Percentiles rank a stretch among this genome's conserved stretches.
Conservation (phyloP, 2,113 vertebrate species). For the Embiotoca jacksoni region DNA sequence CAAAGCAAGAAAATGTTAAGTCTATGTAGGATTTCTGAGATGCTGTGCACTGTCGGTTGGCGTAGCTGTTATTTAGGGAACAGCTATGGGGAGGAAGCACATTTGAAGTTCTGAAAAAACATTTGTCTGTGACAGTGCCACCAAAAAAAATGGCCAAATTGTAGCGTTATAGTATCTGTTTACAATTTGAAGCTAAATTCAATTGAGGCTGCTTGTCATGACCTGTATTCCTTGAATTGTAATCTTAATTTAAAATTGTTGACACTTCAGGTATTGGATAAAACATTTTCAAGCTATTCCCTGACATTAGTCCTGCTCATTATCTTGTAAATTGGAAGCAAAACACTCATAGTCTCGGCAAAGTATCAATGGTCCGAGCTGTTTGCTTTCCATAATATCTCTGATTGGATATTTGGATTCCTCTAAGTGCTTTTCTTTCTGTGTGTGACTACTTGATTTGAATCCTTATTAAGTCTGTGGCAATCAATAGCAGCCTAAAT, state of each 20-base stretch:
- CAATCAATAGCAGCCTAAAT: slow-evolving; percentile 79
- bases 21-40: too few species aligned
- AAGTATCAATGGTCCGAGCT: slow-evolving; percentile 14
- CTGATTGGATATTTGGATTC: slow-evolving; percentile 57
- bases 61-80: too few species aligned
- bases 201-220: not conserved
- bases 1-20: too few species aligned
- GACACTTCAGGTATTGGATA: not conserved
- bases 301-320: slow-evolving; percentile 24
- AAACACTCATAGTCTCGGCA: slow-evolving; percentile 9
- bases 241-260: not conserved
- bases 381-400: slow-evolving; percentile 37
- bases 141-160: too few species aligned
- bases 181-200: not conserved
- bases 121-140: too few species aligned
- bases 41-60: too few species aligned
- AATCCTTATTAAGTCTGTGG: slow-evolving; percentile 64
- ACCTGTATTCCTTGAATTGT: not conserved
- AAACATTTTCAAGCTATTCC: not conserved
- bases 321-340: slow-evolving; percentile 38
- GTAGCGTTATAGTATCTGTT: not conserved
- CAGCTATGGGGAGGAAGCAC: too few species aligned
- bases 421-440: slow-evolving; percentile 40
- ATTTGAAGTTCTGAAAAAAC: too few species aligned
- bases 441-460: slow-evolving; percentile 54